These are phyloP conservation scores for Temnothorax curvispinosus DNA, from an alignment of 1,140 invertebrate genomes.

Conservation along the genomic window DNA sequence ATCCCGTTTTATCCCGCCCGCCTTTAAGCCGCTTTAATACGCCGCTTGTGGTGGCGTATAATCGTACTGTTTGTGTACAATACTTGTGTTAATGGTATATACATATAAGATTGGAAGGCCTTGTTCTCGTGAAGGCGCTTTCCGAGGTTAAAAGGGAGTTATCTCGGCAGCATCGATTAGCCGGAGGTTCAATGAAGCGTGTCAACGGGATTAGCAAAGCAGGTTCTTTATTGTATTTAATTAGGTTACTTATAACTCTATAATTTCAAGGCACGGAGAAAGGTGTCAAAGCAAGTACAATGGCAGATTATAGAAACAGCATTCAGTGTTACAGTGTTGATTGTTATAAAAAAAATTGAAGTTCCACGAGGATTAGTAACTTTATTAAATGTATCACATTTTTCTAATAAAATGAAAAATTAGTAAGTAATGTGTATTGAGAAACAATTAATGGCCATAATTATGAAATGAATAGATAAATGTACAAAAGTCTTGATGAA, in stretches of 20 bases:
- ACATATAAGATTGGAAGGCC: background rate
- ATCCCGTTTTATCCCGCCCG: constrained; percentile 49
- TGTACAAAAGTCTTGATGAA: background rate
- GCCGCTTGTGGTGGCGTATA: constrained; percentile 72
- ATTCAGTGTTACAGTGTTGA: background rate
- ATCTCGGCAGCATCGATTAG: background rate
- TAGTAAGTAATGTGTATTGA: background rate
- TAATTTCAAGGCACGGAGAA: background rate
- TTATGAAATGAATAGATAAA: background rate
- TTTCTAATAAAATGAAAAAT: background rate
- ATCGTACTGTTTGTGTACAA: constrained; percentile 79
- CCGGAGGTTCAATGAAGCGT: constrained; percentile 9
- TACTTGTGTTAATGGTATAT: constrained; percentile 57
- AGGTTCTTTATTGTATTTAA: background rate
- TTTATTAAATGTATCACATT: constrained; percentile 6
- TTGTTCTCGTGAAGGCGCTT: constrained; percentile 5
- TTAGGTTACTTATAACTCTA: background rate
- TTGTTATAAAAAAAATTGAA: background rate
- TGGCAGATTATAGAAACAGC: background rate
- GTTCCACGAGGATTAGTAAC: background rate
- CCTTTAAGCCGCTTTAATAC: constrained; percentile 72
- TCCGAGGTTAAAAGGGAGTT: background rate
- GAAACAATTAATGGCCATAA: background rate
- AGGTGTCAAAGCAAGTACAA: background rate
- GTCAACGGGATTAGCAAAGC: background rate